Percentiles rank a stretch among this genome's conserved stretches.
phyloP scores from a whole-genome alignment of 2,797 vertebrate genomes.

The Carduelis carduelis region DNA sequence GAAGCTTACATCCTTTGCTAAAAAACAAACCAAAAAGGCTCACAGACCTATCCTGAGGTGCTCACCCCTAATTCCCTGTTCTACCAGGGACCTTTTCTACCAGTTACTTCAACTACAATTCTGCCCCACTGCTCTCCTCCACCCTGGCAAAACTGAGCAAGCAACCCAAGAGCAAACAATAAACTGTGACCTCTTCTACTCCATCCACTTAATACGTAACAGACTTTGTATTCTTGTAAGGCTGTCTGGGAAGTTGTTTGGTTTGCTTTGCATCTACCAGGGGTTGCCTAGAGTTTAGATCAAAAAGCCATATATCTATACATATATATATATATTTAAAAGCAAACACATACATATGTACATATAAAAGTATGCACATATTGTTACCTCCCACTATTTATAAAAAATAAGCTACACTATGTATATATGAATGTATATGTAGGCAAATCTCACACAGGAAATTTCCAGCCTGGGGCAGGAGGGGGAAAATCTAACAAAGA shows the following conservation, averaged over 20 bases:
- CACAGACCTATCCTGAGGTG: not conserved
- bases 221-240: constrained; percentile 30
- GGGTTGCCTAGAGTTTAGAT: not conserved
- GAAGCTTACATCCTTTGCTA: not conserved
- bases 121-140: not conserved
- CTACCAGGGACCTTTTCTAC: not conserved
- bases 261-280: not conserved
- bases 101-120: not conserved
- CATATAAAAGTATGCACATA: not conserved
- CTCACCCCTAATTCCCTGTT: not conserved
- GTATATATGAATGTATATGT: not conserved
- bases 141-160: constrained; percentile 21
- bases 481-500: not conserved
- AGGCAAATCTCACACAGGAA: not conserved
- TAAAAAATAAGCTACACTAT: not conserved
- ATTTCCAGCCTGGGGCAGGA: not conserved
- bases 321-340: too few relatives aligned
- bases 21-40: not conserved
- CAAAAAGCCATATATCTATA: not conserved
- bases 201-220: not conserved
- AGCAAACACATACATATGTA: accelerated
- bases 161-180: constrained; percentile 26
- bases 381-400: not conserved
- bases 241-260: not conserved
- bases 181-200: constrained; percentile 32